Base-by-base conservation (phyloP, 37 sponge, comb jelly and placozoan species). In the Cliona cf. orientalis region DNA sequence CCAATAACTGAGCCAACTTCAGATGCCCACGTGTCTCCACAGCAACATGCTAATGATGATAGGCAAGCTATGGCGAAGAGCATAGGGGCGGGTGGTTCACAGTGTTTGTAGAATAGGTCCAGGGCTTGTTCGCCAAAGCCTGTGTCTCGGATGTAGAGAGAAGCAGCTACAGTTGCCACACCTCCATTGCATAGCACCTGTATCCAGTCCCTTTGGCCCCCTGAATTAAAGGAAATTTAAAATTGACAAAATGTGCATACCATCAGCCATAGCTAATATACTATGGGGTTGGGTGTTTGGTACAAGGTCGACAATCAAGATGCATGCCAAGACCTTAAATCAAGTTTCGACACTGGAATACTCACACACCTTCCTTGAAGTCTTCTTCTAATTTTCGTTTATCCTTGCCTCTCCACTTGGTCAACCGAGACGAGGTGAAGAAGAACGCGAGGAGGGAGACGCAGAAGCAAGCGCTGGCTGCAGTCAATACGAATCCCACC, bases 1-100 rank as follows among this genome's bases (percentile, higher is more conserved):
- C 97, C 95, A 5, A 86, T 22, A 3, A 82, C 92, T 29, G 90
- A 91, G 58, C 97, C 97, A 6, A 97, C 74, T 69, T 97, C 97
- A 19, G 97, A 97, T 28, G 97, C 97, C 97, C 97, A 97, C 2
- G 97, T 97, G 79, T 97, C 97, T 17, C 97, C 97, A 79, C 95
- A 91, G 69, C 81, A 84, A 43, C 95, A 88, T 23, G 87, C 63
- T 0, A 97, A 55, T 36, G 93, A 59, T 2, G 87, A 83, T 23
- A 97, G 61, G 37, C 75, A 81, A 17, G 88, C 90, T 33, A 91
- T 29, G 6, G 79, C 56, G 25, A 35, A 71, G 21, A 91, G 45
- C 9, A 76, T 67, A 38, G 86, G 70, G 42, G 14, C 23, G 7
- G 6, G 75, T 35, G 70, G 45, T 31, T 23, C 4, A 22, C 66